phyloP scores from a whole-genome alignment of 2,797 vertebrate genomes.

The Scarus forsteni region DNA sequence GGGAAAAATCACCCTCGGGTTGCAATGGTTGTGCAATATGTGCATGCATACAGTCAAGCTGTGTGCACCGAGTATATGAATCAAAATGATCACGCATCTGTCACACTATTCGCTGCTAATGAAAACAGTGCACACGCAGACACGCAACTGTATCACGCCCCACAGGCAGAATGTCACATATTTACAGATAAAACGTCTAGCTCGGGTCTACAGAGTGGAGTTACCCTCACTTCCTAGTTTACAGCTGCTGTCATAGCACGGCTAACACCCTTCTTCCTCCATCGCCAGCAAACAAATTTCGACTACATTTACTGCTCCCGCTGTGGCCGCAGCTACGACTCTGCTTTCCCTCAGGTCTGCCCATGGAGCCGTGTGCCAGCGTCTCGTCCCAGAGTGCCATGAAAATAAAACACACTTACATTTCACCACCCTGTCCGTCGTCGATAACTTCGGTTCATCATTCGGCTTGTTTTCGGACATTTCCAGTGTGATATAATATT shows the following conservation, averaged over 20 bases:
- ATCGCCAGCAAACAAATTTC: conserved; percentile 55
- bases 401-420: conserved; percentile 84
- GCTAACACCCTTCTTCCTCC: conserved; percentile 86
- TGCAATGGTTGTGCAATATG: conserved; percentile 68
- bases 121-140: conserved; percentile 14
- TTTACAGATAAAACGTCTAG: conserved; percentile 34
- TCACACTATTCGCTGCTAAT: conserved; percentile 15
- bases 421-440: conserved; percentile 97
- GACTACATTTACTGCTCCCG: conserved; percentile 42
- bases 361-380: conserved; percentile 23
- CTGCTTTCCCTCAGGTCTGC: conserved; percentile 36
- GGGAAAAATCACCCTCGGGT: conserved; percentile 57
- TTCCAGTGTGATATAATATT: conserved; percentile 87
- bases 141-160: conserved; percentile 9
- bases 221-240: conserved; percentile 90
- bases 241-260: conserved; percentile 76
- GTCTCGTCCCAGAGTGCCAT: conserved; percentile 18
- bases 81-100: conserved; percentile 39
- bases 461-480: conserved; percentile 98
- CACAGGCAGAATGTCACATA: conserved; percentile 21
- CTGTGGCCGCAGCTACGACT: conserved; percentile 20
- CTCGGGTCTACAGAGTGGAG: conserved; percentile 54
- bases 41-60: conserved; percentile 60
- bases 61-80: conserved; percentile 20
- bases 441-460: conserved; percentile 97